These are phyloP conservation scores for Lagodon rhomboides DNA, from an alignment of 2,797 vertebrate species.

Conservation along the genomic window DNA sequence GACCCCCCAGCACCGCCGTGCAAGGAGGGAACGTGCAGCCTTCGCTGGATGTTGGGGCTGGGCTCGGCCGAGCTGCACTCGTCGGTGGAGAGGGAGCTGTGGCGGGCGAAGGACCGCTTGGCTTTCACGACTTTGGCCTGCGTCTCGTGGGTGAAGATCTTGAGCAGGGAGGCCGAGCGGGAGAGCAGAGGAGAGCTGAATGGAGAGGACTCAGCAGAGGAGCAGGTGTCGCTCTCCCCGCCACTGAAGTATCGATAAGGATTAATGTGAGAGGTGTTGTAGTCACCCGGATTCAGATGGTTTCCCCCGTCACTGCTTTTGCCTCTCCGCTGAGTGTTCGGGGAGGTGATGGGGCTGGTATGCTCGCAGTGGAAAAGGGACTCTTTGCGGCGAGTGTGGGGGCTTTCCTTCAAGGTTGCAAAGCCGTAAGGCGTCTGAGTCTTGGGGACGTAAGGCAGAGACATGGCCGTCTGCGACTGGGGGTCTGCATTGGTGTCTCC, in stretches of 20 bases:
- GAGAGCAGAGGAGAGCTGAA: conserved; percentile 95
- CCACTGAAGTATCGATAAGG: conserved; percentile 95
- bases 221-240: conserved; percentile 96
- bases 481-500: conserved; percentile 91
- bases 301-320: conserved; percentile 80
- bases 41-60: conserved; percentile 91
- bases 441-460: conserved; percentile 94
- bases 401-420: conserved; percentile 94
- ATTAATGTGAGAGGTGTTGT: conserved; percentile 90
- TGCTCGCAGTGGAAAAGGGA: conserved; percentile 96
- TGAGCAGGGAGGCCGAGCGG: conserved; percentile 94
- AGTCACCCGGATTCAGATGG: conserved; percentile 87
- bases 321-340: conserved; percentile 85
- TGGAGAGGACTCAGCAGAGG: conserved; percentile 95
- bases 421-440: conserved; percentile 97
- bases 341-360: conserved; percentile 91
- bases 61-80: conserved; percentile 95
- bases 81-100: conserved; percentile 95
- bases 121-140: conserved; percentile 96
- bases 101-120: conserved; percentile 92
- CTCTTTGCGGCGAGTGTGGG: conserved; percentile 96
- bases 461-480: conserved; percentile 94
- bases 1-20: conserved; percentile 73
- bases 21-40: conserved; percentile 87
- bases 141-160: conserved; percentile 95